Base-by-base conservation (phyloP, 2,888 invertebrate genomes). In the Drosophila hamatofila region DNA sequence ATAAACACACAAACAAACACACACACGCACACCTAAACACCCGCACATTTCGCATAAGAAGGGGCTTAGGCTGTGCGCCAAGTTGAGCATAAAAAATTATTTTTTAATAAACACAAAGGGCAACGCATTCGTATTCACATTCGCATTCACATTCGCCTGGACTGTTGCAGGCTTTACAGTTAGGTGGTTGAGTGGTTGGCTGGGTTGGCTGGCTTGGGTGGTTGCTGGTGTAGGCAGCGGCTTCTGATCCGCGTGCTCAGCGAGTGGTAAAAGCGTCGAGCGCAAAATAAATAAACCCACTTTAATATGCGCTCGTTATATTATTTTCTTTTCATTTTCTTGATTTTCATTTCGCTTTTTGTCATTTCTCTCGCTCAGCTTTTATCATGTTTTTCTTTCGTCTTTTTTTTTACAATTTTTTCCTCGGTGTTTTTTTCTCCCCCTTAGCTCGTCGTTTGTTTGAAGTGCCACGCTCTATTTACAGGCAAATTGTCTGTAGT, bases 401-500 rank as follows among this genome's bases (percentile, higher is more conserved):
- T 60, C 63, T 49, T 62, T 64, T 54, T 69, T 63, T 61, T 58
- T 64, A 60, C 55, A 41, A 14, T 30, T 56, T 66, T 72, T 56
- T 54, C 1, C 7, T 37, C 0, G 78, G 63, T 78, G 59, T 75
- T 23, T 49, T 25, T 7, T 23, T 1, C 8, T 11, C 7, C 27
- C 9, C 11, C 35, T 14, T 1, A 27, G 58, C 33, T 27, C 63
- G 37, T 7, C 84, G 85, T 77, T 81, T 89, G 89, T 86, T 86
- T 88, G 83, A 86, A 86, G 85, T 86, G 85, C 88, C 88, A 87
- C 88, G 87, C 81, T 88, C 88, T 80, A 89, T 90, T 90, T 89
- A 89, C 83, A 82, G 78, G 90, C 88, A 86, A 88, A 88, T 90
- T 88, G 88, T 89, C 90, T 89, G 87, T 88, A 89, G 88, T 89